phyloP scores from a whole-genome alignment of 2,113 vertebrate species.

The Crocuta crocuta region DNA sequence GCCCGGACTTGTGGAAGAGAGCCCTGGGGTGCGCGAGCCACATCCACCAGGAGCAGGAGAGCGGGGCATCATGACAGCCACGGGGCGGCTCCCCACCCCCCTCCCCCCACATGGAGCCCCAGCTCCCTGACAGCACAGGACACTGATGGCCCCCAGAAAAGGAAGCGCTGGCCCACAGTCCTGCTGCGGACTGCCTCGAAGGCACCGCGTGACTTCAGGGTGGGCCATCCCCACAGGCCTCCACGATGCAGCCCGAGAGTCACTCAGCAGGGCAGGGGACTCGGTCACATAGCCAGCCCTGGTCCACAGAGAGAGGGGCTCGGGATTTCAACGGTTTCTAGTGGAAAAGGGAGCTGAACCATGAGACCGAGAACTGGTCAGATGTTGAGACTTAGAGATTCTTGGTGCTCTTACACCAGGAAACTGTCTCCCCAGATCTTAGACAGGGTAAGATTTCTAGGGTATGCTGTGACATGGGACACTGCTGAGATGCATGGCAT shows the following conservation, averaged over 20 bases:
- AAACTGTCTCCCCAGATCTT: background rate
- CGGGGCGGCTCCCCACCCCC: no score
- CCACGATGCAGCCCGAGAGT: background rate
- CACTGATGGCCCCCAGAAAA: background rate
- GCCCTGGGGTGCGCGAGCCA: background rate
- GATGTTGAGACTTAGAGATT: background rate
- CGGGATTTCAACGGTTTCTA: background rate
- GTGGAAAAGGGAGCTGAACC: background rate
- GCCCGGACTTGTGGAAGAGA: background rate
- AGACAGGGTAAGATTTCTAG: background rate
- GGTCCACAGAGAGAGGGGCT: background rate
- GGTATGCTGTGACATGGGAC: background rate
- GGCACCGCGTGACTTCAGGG: background rate
- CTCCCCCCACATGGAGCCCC: background rate
- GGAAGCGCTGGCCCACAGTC: background rate
- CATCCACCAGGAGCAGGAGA: background rate
- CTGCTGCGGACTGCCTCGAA: background rate
- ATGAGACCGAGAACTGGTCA: background rate
- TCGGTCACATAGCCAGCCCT: background rate
- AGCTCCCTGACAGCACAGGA: background rate
- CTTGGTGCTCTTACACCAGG: background rate
- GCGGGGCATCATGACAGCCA: background rate
- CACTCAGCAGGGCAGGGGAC: background rate
- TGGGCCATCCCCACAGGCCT: background rate
- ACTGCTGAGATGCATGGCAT: background rate